Evolutionary conservation across 2,888 invertebrate genomes (phyloP), one percentile per base, ranked within the genome.

Genomic region (Parthenolecanium corni): DNA sequence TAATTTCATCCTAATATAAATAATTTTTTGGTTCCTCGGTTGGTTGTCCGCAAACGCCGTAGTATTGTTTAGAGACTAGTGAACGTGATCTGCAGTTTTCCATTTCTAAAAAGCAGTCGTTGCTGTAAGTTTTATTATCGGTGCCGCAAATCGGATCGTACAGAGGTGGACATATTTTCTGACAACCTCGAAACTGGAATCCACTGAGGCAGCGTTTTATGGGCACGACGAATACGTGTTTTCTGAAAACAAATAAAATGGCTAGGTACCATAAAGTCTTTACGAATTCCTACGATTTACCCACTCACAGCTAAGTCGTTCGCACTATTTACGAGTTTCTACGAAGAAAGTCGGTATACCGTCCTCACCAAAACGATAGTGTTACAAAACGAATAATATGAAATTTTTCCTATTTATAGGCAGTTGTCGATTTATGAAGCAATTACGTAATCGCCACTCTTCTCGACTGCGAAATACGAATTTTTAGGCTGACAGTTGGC

Each of bases 91-190:
- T 81, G 73, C 91, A 94, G 70, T 89, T 91, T 75, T 93, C 92
- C 75, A 91, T 86, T 72, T 89, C 86, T 70, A 94, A 76, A 79
- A 92, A 89, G 74, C 94, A 94, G 69, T 85, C 85, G 76, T 94
- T 94, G 71, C 91, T 88, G 79, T 94, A 94, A 0, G 93, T 93
- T 79, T 86, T 89, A 65, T 82, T 82, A 72, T 94, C 93, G 2
- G 86, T 87, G n/a, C 91, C 94, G 73, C 94, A 94, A 5, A 93
- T 89, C 0, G 92, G 91, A 71, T 92, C 89, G 76, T 84, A 91
- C 69, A 87, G 86, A 0, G 86, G 80, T 9, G 90, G 85, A 70
- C 91, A 91, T 68, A 91, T 89, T 70, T 85, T 82, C 52, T 87
- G 86, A 71, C 91, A 92, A 53, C 91, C 91, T 51, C 84, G 81